Base-by-base conservation (phyloP, 2,797 vertebrate genomes). In the Uromys caudimaculatus region DNA sequence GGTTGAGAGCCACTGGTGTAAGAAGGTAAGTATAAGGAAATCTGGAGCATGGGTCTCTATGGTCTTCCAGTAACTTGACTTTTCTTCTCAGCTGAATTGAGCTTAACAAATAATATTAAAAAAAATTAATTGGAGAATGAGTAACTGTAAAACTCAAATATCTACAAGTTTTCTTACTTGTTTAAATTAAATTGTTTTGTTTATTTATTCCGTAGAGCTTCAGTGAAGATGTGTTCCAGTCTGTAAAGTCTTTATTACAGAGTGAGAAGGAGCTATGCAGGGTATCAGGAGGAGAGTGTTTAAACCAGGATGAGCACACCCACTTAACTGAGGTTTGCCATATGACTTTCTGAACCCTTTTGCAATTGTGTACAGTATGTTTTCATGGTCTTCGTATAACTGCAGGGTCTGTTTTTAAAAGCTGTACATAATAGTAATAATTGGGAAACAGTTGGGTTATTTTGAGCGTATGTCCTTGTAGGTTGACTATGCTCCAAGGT, bases 261-360 rank as follows among this genome's bases (percentile, higher is more conserved):
- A 99, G 99, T 98, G 99, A 98, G 90, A 99, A 99, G 97, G 99
- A 99, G 41, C 98, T 99, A 27, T 99, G 99, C 98, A 98, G 24
- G 38, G 32, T 99, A 41, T 98, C 98, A 93, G 91, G 98, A 67
- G 99, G 99, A 67, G 99, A 99, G 95, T 98, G 98, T 12, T 76
- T 97, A 96, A 98, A 98, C 98, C 98, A 14, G 87, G 97, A 98
- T 35, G 98, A 99, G n/a, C 73, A 98, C 69, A 97, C 98, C 85
- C 98, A 96, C 97, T 98, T 99, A 96, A 98, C 99, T 79, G 99
- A 99, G 99, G 99, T 99, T 97, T 98, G 99, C 54, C 27, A 10
- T 91, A 35, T 16, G 90, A 41, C 58, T 79, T 77, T 77, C 29
- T 92, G 24, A 89, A 47, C 21, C 13, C 7, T 88, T 88, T 84